These are phyloP conservation scores for Struthidea cinerea DNA, from an alignment of 2,113 vertebrate species.

Conservation along the genomic window DNA sequence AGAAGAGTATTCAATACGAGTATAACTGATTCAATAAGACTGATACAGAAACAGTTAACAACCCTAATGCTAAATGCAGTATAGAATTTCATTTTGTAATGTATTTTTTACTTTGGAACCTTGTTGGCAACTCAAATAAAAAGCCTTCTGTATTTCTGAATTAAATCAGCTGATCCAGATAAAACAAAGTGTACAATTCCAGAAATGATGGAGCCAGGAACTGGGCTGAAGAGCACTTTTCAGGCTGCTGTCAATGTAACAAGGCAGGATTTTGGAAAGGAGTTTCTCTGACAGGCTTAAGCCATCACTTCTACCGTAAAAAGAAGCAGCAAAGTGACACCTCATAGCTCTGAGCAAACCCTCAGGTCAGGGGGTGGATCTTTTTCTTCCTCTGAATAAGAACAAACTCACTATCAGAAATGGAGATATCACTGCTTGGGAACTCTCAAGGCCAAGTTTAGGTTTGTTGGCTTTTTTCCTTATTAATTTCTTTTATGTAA, in stretches of 20 bases:
- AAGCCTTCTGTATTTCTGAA: neutral
- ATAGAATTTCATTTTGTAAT: neutral
- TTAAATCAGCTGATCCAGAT: neutral
- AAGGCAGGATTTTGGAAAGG: neutral
- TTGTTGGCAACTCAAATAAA: conserved; percentile 35
- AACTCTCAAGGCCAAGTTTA: neutral
- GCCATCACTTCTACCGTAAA: neutral
- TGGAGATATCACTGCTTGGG: neutral
- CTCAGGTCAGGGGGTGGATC: neutral
- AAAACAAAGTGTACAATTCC: neutral
- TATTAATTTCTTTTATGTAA: neutral
- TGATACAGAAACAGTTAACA: neutral
- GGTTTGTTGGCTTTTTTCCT: neutral
- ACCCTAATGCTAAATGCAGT: neutral
- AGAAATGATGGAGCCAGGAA: neutral
- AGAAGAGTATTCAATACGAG: neutral
- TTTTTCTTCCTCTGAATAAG: neutral
- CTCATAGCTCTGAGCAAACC: neutral
- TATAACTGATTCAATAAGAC: neutral
- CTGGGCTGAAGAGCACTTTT: neutral
- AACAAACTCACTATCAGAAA: neutral
- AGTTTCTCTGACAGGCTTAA: neutral
- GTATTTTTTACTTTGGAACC: neutral
- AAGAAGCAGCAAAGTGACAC: neutral
- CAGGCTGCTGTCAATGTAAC: neutral